Conservation (phyloP, 1,140 invertebrate genomes). For the Chironomus tepperi region DNA sequence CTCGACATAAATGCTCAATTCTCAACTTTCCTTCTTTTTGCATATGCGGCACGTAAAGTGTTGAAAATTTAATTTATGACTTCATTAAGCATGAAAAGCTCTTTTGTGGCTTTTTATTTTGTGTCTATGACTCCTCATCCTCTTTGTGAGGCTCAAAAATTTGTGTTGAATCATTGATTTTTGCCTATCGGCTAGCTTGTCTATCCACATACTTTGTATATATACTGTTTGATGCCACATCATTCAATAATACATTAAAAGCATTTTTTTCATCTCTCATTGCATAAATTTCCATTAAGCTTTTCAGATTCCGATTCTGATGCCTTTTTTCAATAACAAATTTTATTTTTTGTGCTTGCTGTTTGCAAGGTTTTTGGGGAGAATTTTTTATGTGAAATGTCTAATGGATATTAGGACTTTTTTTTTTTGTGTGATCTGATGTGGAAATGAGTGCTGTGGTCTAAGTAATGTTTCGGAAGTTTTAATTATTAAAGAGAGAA, state of each 20-base stretch:
- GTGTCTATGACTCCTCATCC: background rate
- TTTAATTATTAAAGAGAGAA: no score
- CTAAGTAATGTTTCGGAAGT: no score
- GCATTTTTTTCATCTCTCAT: background rate
- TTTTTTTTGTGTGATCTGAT: no score
- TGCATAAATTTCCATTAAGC: constrained; percentile 8
- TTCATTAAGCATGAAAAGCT: background rate
- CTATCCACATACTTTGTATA: background rate
- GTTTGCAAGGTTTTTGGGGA: no score
- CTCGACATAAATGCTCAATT: no score
- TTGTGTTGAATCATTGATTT: background rate
- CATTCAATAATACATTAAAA: constrained; percentile 11
- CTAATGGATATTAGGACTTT: no score
- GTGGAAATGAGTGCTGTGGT: no score
- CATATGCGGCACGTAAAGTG: background rate
- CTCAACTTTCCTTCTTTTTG: no score
- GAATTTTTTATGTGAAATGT: no score
- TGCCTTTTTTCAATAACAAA: no score
- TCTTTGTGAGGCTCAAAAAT: no score
- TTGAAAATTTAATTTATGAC: constrained; percentile 2
- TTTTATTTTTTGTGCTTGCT: no score
- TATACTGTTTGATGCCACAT: background rate
- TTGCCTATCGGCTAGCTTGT: background rate
- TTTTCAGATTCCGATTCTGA: background rate
- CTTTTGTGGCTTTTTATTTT: background rate